Percentiles rank a stretch among this genome's conserved stretches.
Evolutionary conservation across 2,797 vertebrate genomes (phyloP).

Genomic region (Macropodus opercularis): DNA sequence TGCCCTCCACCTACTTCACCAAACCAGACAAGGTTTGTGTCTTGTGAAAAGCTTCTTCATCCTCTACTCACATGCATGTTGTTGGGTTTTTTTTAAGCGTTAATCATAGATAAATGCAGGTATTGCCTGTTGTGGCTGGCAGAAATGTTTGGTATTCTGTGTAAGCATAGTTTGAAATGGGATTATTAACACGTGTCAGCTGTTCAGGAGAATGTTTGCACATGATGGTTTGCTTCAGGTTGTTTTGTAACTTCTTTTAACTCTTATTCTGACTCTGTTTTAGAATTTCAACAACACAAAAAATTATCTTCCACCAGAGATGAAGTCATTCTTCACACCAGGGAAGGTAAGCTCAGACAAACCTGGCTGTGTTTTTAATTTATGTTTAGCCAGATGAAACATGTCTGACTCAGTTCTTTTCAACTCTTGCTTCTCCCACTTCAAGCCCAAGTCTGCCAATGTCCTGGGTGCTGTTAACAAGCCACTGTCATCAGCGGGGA

Average conservation of each 20-base stretch:
- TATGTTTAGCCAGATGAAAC: background rate
- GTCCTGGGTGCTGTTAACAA: conserved; percentile 98
- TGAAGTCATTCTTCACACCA: conserved; percentile 97
- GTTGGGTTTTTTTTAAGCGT: no score
- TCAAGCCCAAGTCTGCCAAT: conserved; percentile 95
- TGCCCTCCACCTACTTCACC: conserved; percentile 95
- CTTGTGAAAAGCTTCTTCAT: no score
- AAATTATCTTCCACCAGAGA: conserved; percentile 97
- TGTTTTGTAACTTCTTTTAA: conserved; percentile 6
- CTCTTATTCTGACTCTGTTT: conserved; percentile 41
- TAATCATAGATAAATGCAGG: no score
- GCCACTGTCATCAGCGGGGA: conserved; percentile 95
- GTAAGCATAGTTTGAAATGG: background rate
- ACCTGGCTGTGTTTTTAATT: background rate
- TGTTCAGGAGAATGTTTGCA: background rate
- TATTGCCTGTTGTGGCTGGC: no score
- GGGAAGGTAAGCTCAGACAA: conserved; percentile 86
- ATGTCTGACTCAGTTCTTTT: background rate
- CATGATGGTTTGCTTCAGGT: background rate
- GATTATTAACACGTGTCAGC: conserved; percentile 10
- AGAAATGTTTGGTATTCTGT: no score
- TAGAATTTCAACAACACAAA: conserved; percentile 99
- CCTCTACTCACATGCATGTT: no score
- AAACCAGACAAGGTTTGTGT: conserved; percentile 94
- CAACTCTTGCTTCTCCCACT: background rate